Base-by-base conservation (phyloP, 2,113 vertebrate genomes). In the Regulus satrapa region DNA sequence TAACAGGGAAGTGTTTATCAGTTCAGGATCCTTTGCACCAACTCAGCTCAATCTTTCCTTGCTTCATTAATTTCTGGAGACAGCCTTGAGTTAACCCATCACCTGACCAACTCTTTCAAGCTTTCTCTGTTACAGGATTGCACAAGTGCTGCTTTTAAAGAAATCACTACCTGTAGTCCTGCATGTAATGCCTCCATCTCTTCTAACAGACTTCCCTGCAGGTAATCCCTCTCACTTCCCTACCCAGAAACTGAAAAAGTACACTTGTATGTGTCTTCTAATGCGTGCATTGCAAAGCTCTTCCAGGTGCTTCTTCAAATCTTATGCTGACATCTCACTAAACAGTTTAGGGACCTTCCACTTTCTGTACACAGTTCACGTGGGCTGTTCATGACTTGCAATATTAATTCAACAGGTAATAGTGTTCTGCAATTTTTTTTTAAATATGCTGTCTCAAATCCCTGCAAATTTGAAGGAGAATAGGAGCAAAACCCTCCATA, bases 211-310 rank as follows among this genome's bases (percentile, higher is more conserved):
- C 68, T 61, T 76, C 17, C 25, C 63, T 79, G 49, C 25, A 61
- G 59, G 54, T 28, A 48, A 80, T 40, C 12, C 48, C 38, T n/a
- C 34, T 43, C 45, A 4, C 15, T 62, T 41, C 61, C 46, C 52
- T 48, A 9, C n/a, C 12, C 32, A 51, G 34, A 71, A 85, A 71
- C 63, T n/a, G 34, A 34, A 63, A 51, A 80, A 25, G 0, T n/a
- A 18, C 12, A 5, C 8, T 29, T 19, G 20, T 5, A 5, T 0
- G 0, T n/a, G 16, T 40, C 34, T 29, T 80, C 29, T 38, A 15
- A 16, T 0, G 3, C n/a, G n/a, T 14, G 56, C 14, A 18, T 6
- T 41, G 54, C 52, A 79, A 75, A 84, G 31, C 28, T 75, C 21
- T 36, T 75, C 25, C n/a, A 40, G 63, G 59, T 9, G 12, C 5